Percentiles rank a stretch among this genome's conserved stretches.
Conservation (phyloP, 2,888 invertebrate genomes). For the Ernsta delagoae region DNA sequence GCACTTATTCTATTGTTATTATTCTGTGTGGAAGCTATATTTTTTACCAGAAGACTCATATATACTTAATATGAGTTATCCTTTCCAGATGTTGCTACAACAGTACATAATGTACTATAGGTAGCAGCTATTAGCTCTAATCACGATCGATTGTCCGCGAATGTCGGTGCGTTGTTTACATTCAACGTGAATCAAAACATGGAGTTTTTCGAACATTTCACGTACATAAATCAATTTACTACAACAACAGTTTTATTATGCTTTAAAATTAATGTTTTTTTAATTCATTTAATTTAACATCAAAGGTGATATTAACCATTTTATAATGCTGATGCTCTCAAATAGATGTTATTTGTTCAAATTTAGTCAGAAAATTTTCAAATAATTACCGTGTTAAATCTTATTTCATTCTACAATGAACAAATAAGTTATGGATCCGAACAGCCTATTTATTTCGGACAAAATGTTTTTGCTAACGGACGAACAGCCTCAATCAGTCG, state of each 20-base stretch:
- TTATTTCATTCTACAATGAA: background rate
- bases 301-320: too few species aligned
- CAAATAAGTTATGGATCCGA: background rate
- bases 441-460: background rate
- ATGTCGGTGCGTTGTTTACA: background rate
- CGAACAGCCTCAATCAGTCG: too few species aligned
- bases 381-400: background rate
- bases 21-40: too few species aligned
- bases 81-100: too few species aligned
- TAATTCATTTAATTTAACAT: too few species aligned
- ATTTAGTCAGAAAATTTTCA: background rate
- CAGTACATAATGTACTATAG: background rate
- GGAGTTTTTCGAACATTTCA: too few species aligned
- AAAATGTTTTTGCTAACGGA: background rate
- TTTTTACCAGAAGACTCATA: too few species aligned
- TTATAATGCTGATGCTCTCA: background rate
- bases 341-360: background rate
- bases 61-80: too few species aligned
- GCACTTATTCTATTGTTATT: too few species aligned
- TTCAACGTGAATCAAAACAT: background rate
- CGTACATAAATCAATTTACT: too few species aligned
- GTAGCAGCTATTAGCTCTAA: background rate
- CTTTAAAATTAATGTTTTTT: too few species aligned
- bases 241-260: too few species aligned
- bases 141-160: background rate